Percentiles rank a stretch among this genome's conserved stretches.
phyloP scores from a whole-genome alignment of 64 coral and sea anemone species.

The Hydrozoanthus tunicans region DNA sequence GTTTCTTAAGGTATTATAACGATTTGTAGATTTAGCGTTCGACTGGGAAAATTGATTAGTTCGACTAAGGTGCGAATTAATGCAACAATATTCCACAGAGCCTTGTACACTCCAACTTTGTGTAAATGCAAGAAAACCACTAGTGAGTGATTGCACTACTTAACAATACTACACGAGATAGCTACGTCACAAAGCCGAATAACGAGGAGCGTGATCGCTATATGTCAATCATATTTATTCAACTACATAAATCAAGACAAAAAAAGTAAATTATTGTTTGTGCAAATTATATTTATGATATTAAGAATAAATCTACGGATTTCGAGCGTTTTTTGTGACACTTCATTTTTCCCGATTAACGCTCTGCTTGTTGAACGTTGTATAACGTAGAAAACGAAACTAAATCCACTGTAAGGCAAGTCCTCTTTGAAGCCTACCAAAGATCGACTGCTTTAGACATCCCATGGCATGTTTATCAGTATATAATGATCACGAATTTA shows the following conservation, averaged over 20 bases:
- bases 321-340: neutral
- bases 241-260: neutral
- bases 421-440: too few relatives aligned
- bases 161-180: neutral
- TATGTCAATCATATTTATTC: slow-evolving; percentile 2
- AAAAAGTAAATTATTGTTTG: neutral
- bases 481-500: too few relatives aligned
- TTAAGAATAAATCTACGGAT: neutral
- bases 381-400: too few relatives aligned
- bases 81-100: too few relatives aligned
- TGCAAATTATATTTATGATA: neutral
- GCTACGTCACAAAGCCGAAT: neutral
- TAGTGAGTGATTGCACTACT: neutral
- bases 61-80: too few relatives aligned
- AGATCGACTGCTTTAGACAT: too few relatives aligned
- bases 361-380: neutral
- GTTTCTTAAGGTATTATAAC: too few relatives aligned
- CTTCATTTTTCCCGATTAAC: neutral
- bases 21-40: too few relatives aligned
- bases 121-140: neutral
- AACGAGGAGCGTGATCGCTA: neutral
- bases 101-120: too few relatives aligned
- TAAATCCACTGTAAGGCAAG: too few relatives aligned
- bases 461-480: too few relatives aligned
- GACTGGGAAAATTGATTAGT: too few relatives aligned